Percentiles rank a stretch among this genome's conserved stretches.
phyloP scores from a whole-genome alignment of 2,113 vertebrate genomes.

The Stomatorhinus ivindoensis region DNA sequence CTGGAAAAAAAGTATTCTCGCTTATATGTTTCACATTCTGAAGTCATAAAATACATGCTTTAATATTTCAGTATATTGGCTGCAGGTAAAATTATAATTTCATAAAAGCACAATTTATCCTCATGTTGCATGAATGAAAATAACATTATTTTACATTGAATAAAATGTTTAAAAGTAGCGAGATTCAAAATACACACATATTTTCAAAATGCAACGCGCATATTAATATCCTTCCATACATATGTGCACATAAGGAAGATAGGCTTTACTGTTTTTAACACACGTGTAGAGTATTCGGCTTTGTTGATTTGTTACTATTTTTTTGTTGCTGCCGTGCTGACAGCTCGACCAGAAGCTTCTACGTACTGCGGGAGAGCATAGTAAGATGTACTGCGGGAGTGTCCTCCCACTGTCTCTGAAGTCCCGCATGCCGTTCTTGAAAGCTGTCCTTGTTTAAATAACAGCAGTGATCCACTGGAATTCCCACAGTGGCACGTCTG shows the following conservation, averaged over 20 bases:
- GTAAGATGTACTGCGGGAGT: neutral
- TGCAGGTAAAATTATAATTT: neutral
- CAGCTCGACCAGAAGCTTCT: neutral
- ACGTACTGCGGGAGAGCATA: neutral
- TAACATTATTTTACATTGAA: neutral
- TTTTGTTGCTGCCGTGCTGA: neutral
- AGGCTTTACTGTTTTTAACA: neutral
- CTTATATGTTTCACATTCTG: neutral
- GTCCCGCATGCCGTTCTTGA: neutral
- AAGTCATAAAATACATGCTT: neutral
- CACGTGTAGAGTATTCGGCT: neutral
- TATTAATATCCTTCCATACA: neutral
- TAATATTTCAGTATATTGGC: neutral
- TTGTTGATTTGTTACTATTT: neutral
- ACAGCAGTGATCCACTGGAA: neutral
- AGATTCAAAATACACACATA: neutral
- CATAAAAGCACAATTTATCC: neutral
- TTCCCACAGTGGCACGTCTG: neutral
- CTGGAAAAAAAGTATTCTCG: neutral
- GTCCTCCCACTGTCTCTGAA: neutral
- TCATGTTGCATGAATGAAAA: neutral
- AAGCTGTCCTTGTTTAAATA: neutral
- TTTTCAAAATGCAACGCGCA: neutral
- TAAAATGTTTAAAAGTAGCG: neutral
- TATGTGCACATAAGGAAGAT: neutral